These are phyloP conservation scores for Syngnathus floridae DNA, from an alignment of 2,113 vertebrate species.

Conservation along the genomic window DNA sequence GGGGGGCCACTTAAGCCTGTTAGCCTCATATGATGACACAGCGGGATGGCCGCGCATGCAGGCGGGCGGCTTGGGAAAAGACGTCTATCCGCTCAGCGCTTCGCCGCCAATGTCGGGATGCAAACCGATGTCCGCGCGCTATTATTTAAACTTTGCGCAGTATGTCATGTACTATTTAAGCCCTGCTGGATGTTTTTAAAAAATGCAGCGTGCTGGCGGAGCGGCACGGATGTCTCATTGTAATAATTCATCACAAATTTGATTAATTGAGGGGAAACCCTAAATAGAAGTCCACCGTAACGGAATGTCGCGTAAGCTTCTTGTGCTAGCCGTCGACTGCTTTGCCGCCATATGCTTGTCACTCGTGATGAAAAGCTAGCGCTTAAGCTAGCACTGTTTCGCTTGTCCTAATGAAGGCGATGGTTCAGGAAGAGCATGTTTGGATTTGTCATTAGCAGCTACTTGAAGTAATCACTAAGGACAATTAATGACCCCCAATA, in stretches of 20 bases:
- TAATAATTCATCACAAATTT: not conserved
- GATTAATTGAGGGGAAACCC: not conserved
- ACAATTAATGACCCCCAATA: slow-evolving; percentile 3
- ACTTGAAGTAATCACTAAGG: slow-evolving; percentile 2
- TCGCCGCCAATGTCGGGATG: not conserved
- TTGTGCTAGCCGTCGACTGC: not conserved
- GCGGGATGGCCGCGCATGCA: not conserved
- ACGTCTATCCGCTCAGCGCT: not conserved
- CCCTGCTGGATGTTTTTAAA: not conserved
- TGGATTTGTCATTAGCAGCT: slow-evolving; percentile 32
- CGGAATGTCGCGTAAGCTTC: not conserved
- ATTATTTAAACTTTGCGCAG: not conserved
- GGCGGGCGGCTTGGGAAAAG: not conserved
- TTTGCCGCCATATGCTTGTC: not conserved
- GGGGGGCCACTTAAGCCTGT: slow-evolving; percentile 6
- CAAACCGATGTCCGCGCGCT: not conserved
- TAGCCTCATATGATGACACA: not conserved
- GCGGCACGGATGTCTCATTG: not conserved
- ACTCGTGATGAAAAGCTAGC: not conserved
- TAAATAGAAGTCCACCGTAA: not conserved
- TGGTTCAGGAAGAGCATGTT: not conserved
- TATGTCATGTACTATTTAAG: slow-evolving; percentile 4
- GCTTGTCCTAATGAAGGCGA: not conserved
- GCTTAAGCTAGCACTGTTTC: not conserved
- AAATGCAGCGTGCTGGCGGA: not conserved